Evolutionary conservation across 2,888 invertebrate species (phyloP).

Genomic region (Drosophila recens): DNA sequence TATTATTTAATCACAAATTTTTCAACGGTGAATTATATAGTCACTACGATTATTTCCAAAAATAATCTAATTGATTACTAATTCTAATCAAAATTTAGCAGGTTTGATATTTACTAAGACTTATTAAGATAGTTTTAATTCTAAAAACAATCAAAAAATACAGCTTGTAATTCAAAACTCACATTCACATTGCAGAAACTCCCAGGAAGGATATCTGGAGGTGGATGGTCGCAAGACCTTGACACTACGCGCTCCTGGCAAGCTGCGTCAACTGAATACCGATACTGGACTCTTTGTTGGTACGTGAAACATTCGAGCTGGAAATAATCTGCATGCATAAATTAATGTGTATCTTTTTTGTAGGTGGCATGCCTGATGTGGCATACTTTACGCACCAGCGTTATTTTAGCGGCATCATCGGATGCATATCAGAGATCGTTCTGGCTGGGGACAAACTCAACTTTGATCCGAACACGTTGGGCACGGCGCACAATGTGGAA

Average conservation of each 20-base stretch:
- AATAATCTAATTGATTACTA: too few species aligned
- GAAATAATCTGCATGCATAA: neutral
- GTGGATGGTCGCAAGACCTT: conserved; percentile 95
- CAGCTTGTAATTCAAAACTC: neutral
- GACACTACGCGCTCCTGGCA: conserved; percentile 93
- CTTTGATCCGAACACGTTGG: conserved; percentile 86
- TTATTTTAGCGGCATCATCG: conserved; percentile 91
- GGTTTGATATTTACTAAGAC: too few species aligned
- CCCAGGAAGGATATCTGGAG: conserved; percentile 93
- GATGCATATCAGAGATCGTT: conserved; percentile 93
- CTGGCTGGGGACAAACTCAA: conserved; percentile 92
- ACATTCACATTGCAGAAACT: conserved; percentile 88
- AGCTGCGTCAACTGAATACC: conserved; percentile 93
- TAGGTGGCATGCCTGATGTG: conserved; percentile 93
- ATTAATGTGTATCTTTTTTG: neutral
- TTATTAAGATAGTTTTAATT: too few species aligned
- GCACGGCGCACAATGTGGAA: conserved; percentile 85
- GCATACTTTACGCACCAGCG: conserved; percentile 89
- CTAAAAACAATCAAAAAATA: too few species aligned
- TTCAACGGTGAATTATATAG: too few species aligned
- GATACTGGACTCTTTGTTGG: conserved; percentile 96
- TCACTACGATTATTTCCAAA: too few species aligned
- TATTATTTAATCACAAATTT: too few species aligned
- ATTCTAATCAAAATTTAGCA: too few species aligned
- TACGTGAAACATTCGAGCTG: conserved; percentile 84